A percentile compares a stretch with the other conserved stretches of the same genome.
Evolutionary conservation across 1,140 invertebrate genomes (phyloP).

Genomic region (Dolichoris vasculosae): DNA sequence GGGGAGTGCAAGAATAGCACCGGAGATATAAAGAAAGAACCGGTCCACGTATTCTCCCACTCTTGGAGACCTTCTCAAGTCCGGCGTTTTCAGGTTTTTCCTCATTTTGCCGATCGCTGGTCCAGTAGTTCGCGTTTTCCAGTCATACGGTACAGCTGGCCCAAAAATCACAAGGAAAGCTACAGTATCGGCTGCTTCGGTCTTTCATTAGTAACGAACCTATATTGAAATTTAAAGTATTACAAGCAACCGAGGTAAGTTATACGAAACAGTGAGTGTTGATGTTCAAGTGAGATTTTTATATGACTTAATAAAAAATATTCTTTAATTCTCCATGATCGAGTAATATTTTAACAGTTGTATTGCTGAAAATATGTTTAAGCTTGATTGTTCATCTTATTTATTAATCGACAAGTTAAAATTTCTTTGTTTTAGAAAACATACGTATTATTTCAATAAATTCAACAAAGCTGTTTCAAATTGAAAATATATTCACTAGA

Average conservation of each 20-base stretch:
- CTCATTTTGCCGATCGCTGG: conserved; percentile 27
- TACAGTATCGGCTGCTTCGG: background rate
- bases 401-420: too few relatives aligned
- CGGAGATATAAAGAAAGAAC: conserved; percentile 40
- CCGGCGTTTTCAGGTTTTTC: conserved; percentile 28
- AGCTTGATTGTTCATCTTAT: too few relatives aligned
- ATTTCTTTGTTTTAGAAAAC: too few relatives aligned
- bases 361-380: too few relatives aligned
- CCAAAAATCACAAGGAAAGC: background rate
- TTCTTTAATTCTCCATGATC: too few relatives aligned
- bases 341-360: too few relatives aligned
- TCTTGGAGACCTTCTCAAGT: background rate
- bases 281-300: background rate
- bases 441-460: too few relatives aligned
- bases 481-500: too few relatives aligned
- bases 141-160: background rate
- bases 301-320: background rate
- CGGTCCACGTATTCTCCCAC: conserved; percentile 43
- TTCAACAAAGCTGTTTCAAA: too few relatives aligned
- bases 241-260: conserved; percentile 42
- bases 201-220: too few relatives aligned
- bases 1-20: background rate
- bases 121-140: conserved; percentile 37
- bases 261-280: background rate
- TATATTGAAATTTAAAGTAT: conserved; percentile 23